Base-by-base conservation (phyloP, 2,113 vertebrate species). In the Pelecanus crispus region DNA sequence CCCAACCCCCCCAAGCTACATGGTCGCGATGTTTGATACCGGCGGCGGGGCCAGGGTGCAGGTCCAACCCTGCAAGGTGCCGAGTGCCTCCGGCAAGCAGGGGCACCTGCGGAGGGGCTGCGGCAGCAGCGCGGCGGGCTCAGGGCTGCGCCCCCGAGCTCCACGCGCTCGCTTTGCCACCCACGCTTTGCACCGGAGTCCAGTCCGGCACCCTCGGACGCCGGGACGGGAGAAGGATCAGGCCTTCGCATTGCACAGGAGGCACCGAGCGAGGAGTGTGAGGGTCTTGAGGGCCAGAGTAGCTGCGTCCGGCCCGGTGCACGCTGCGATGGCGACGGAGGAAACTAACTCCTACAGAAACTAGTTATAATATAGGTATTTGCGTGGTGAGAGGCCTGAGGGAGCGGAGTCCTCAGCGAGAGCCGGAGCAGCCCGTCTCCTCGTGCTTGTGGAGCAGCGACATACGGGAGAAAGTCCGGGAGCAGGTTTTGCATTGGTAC, bases 401-500 rank as follows among this genome's bases (percentile, higher is more conserved):
- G 47, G 45, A 53, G 74, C 7, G 0, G 67, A 86, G 61, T 86
- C 94, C 88, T 91, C 98, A 99, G 58, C 98, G 98, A 45, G 98
- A 97, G 4, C 98, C 98, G 0, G 98, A 98, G 96, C 99, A 99
- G 96, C 99, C 98, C 0, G 99, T 99, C 91, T 99, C 98, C 8
- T 98, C 98, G 71, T 99, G 99, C 94, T 99, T 99, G 98, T 99
- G 99, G 59, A 99, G 99, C 95, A 99, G 98, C 17, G 99, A 99
- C 99, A 99, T 99, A 72, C 99, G 99, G 90, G 99, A 99, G 98
- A 99, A 99, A 98, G 99, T 99, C 88, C 99, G 98, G 17, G 99
- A 98, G 86, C 99, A 99, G 56, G 98, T 98, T 96, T 98, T 97
- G 66, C 99, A 99, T 96, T 99, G 99, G 97, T 99, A 99, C 98